Evolutionary conservation across 2,888 invertebrate species (phyloP).

Genomic region (Gastrophysa polygoni): DNA sequence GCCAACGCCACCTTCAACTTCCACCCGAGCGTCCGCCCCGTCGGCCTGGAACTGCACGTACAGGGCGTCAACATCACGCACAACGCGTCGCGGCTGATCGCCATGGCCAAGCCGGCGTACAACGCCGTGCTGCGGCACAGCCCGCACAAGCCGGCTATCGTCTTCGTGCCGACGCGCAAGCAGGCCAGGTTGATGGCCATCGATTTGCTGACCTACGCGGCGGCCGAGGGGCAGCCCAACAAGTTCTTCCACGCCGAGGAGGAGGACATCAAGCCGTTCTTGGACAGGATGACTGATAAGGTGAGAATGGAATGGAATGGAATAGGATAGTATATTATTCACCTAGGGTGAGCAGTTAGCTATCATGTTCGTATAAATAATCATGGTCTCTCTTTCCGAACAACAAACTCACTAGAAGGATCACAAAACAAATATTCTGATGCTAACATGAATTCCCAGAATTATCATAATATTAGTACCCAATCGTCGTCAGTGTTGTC

Average conservation of each 20-base stretch:
- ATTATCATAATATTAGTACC: no score
- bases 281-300: constrained; percentile 87
- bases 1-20: constrained; percentile 97
- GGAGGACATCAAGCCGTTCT: constrained; percentile 86
- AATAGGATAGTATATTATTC: no score
- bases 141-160: constrained; percentile 81
- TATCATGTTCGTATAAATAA: no score
- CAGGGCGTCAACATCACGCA: constrained; percentile 98
- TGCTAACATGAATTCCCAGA: no score
- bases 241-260: constrained; percentile 89
- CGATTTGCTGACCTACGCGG: constrained; percentile 91
- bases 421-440: no score
- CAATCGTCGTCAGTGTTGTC: no score
- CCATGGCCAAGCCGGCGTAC: constrained; percentile 98
- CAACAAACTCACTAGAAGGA: no score
- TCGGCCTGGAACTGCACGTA: constrained; percentile 94
- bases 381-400: no score
- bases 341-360: no score
- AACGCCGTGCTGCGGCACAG: constrained; percentile 87
- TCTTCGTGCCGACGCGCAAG: constrained; percentile 90
- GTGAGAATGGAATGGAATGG: constrained; percentile 55
- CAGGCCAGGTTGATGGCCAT: constrained; percentile 95
- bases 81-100: constrained; percentile 91
- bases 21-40: constrained; percentile 95
- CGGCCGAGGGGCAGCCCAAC: constrained; percentile 84